Conservation (phyloP, 2,888 invertebrate genomes). For the Sturmia bella region DNA sequence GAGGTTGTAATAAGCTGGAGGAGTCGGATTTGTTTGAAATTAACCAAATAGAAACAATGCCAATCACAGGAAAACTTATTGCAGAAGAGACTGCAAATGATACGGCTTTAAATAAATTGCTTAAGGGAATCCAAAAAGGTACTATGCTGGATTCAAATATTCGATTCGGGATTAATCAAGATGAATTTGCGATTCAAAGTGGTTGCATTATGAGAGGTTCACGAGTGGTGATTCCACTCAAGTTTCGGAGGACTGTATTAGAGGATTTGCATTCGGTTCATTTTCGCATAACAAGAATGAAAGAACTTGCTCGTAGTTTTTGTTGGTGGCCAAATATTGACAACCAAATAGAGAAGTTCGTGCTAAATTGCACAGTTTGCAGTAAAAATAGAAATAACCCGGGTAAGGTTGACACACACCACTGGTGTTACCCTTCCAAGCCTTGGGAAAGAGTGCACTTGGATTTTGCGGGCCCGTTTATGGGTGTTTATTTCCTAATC, state of each 20-base stretch:
- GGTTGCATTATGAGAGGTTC: conserved; percentile 29
- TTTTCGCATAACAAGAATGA: conserved; percentile 51
- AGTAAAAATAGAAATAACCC: too few relatives aligned
- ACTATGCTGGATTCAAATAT: conserved; percentile 38
- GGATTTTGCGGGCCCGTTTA: conserved; percentile 67
- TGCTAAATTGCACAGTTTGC: conserved; percentile 20
- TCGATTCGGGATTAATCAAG: background rate
- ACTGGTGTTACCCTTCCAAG: conserved; percentile 50
- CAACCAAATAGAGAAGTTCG: conserved; percentile 27
- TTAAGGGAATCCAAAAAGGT: conserved; percentile 40
- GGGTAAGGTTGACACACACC: too few relatives aligned
- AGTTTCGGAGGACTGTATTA: background rate
- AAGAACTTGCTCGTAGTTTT: background rate
- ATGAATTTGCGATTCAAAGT: background rate
- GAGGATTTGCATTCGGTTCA: too few relatives aligned
- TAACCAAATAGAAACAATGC: conserved; percentile 60
- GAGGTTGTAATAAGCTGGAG: conserved; percentile 40
- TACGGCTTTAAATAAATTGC: background rate
- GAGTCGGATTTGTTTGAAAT: conserved; percentile 26
- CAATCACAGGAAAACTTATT: conserved; percentile 55
- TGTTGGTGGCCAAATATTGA: background rate
- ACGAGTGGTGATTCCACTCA: conserved; percentile 16
- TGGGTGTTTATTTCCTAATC: conserved; percentile 64
- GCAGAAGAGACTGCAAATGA: conserved; percentile 9
- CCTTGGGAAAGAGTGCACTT: conserved; percentile 71